phyloP scores from a whole-genome alignment of 2,888 invertebrate genomes.

The Melikaiella ostensackeni region DNA sequence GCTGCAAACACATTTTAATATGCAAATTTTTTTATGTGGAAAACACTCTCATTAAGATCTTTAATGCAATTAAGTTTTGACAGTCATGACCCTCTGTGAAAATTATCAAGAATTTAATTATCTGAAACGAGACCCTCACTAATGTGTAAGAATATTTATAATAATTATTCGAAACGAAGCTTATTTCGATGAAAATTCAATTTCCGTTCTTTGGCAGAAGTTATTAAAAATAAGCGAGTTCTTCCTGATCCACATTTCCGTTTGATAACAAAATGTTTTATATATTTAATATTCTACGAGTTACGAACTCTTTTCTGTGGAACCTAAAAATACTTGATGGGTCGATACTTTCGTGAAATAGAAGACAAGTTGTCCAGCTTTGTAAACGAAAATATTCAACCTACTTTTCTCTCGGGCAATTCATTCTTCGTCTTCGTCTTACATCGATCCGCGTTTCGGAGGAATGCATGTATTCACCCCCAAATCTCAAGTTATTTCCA shows the following conservation, averaged over 20 bases:
- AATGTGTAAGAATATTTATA: neutral
- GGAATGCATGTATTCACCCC: constrained; percentile 19
- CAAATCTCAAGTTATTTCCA: constrained; percentile 31
- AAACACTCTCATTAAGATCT: neutral
- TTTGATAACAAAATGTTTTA: no score
- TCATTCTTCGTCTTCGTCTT: neutral
- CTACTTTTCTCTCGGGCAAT: constrained; percentile 23
- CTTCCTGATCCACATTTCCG: neutral
- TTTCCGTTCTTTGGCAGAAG: neutral
- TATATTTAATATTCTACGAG: neutral
- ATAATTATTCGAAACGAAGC: no score
- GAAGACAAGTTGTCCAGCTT: neutral
- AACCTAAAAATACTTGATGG: neutral
- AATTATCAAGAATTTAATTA: neutral
- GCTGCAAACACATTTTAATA: neutral
- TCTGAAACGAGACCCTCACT: neutral
- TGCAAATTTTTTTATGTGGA: neutral
- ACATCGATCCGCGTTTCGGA: constrained; percentile 11
- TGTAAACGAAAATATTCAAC: constrained; percentile 26
- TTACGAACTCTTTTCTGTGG: no score
- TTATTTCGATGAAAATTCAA: no score
- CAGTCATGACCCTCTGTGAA: neutral
- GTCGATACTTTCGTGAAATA: neutral
- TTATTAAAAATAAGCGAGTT: neutral
- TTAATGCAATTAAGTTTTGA: neutral